phyloP scores from a whole-genome alignment of 2,888 invertebrate species.

The Phorcus lineatus region DNA sequence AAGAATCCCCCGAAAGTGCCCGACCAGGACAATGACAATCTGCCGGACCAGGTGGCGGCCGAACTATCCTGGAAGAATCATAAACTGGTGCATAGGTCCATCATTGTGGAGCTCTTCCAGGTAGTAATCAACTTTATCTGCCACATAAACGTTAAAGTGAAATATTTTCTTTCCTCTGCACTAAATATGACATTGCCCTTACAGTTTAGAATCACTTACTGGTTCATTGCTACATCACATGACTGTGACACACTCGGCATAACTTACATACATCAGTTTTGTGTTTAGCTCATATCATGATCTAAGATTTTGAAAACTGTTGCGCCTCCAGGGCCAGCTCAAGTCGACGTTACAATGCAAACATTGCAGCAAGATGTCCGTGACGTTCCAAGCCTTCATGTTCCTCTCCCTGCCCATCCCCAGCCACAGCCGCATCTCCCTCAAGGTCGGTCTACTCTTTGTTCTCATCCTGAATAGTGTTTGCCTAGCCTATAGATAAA shows the following conservation, averaged over 20 bases:
- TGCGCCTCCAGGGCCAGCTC: slow-evolving; percentile 85
- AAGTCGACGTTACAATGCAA: slow-evolving; percentile 87
- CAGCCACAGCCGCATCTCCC: slow-evolving; percentile 79
- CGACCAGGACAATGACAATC: slow-evolving; percentile 72
- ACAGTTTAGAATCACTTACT: too few relatives aligned
- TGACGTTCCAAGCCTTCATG: slow-evolving; percentile 91
- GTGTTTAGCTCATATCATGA: too few relatives aligned
- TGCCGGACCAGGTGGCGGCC: slow-evolving; percentile 67
- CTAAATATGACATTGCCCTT: too few relatives aligned
- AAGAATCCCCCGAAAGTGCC: slow-evolving; percentile 66
- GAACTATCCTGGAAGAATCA: slow-evolving; percentile 85
- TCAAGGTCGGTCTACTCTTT: slow-evolving; percentile 77
- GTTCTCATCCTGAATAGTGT: too few relatives aligned
- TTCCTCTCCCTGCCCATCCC: slow-evolving; percentile 86
- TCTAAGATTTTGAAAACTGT: too few relatives aligned
- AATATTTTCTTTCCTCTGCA: too few relatives aligned
- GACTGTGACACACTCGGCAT: too few relatives aligned
- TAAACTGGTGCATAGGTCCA: slow-evolving; percentile 83
- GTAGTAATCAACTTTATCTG: slow-evolving; percentile 48
- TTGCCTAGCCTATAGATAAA: too few relatives aligned
- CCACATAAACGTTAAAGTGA: too few relatives aligned
- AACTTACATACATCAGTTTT: too few relatives aligned
- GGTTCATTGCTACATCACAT: too few relatives aligned
- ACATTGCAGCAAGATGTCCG: slow-evolving; percentile 84
- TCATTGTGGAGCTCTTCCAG: slow-evolving; percentile 87